Percentiles rank a stretch among this genome's conserved stretches.
These are phyloP conservation scores for Nerophis ophidion DNA, from an alignment of 2,113 vertebrate genomes.

Conservation along the genomic window DNA sequence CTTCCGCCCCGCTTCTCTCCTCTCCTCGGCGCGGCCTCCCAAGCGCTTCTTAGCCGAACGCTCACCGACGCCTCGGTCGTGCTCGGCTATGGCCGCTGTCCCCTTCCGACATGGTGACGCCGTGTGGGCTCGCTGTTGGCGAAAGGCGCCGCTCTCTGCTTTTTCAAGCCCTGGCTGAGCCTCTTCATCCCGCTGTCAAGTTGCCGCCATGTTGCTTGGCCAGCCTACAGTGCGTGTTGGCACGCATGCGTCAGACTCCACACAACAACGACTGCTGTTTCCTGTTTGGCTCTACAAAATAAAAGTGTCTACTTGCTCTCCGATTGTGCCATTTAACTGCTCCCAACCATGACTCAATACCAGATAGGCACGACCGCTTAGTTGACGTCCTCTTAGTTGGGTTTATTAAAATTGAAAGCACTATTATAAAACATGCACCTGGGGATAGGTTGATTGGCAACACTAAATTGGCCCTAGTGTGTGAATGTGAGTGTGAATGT, in stretches of 20 bases:
- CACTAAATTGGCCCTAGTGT: too few species aligned
- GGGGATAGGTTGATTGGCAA: too few species aligned
- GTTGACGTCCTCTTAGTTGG: too few species aligned
- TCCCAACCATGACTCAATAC: too few species aligned
- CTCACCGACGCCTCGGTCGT: slow-evolving; percentile 63
- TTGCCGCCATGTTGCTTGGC: slow-evolving; percentile 99
- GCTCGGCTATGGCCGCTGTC: slow-evolving; percentile 48
- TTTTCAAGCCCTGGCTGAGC: slow-evolving; percentile 75
- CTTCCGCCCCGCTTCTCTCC: slow-evolving; percentile 46
- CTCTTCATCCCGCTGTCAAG: slow-evolving; percentile 89
- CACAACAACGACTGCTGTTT: background rate
- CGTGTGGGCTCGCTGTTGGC: slow-evolving; percentile 72
- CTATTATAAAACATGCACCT: too few species aligned
- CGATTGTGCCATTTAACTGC: background rate
- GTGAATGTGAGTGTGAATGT: too few species aligned
- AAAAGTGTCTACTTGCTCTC: too few species aligned
- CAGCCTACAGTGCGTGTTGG: slow-evolving; percentile 83
- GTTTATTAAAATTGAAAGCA: too few species aligned
- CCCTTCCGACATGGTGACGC: slow-evolving; percentile 58
- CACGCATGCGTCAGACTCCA: slow-evolving; percentile 64
- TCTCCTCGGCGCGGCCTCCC: slow-evolving; percentile 63
- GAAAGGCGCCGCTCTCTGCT: slow-evolving; percentile 62
- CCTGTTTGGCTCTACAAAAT: background rate
- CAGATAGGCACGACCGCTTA: too few species aligned
- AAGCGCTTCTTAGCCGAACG: slow-evolving; percentile 53